phyloP scores from a whole-genome alignment of 2,113 vertebrate species.

The Alectura lathami region DNA sequence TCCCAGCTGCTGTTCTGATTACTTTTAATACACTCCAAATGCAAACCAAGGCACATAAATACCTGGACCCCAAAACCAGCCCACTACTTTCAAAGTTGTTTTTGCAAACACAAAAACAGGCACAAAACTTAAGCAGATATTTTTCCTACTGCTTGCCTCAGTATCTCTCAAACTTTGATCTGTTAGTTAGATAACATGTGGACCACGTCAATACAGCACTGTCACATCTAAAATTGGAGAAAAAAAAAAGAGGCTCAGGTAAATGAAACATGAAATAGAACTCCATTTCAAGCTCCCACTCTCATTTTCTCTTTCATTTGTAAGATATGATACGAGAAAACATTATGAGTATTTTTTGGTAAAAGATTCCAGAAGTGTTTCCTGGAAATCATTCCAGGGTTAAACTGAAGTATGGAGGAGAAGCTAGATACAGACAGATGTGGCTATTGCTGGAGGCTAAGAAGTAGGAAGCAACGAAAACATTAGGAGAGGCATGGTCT shows the following conservation, averaged over 20 bases:
- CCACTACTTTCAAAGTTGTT: neutral
- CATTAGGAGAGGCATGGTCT: neutral
- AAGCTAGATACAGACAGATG: neutral
- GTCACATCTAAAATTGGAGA: neutral
- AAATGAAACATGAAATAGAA: neutral
- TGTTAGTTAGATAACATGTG: neutral
- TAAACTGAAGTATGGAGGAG: neutral
- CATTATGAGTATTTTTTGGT: neutral
- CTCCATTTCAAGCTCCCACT: neutral
- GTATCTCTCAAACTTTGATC: neutral
- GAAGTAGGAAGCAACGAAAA: neutral
- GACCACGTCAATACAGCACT: neutral
- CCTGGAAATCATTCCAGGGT: neutral
- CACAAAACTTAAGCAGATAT: neutral
- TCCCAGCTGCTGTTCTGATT: slow-evolving; percentile 25
- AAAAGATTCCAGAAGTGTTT: neutral
- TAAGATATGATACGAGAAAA: neutral
- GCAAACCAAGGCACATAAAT: slow-evolving; percentile 16
- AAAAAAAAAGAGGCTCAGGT: neutral
- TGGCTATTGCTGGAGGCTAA: neutral
- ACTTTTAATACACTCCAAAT: slow-evolving; percentile 20
- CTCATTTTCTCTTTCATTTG: neutral
- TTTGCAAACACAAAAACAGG: slow-evolving; percentile 8
- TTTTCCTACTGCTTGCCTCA: neutral
- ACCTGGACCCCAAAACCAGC: slow-evolving; percentile 5